A percentile compares a stretch with the other conserved stretches of the same genome.
Conservation (phyloP, 2,113 vertebrate species). For the Sakesphorus luctuosus region DNA sequence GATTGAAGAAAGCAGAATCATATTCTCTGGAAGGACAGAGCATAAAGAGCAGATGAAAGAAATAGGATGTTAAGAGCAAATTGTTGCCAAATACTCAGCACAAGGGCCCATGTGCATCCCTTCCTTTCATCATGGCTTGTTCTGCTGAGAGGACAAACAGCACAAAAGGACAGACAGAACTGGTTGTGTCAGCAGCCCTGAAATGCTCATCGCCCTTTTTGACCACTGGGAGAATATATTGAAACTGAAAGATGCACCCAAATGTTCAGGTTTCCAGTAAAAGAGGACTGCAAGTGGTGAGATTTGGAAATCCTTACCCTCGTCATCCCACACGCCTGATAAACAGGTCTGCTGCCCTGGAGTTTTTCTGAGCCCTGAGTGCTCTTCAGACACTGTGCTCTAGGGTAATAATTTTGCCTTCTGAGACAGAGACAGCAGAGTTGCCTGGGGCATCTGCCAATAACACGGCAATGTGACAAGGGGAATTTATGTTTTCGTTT, state of each 20-base stretch:
- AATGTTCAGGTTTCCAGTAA: slow-evolving; percentile 7
- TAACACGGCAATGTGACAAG: neutral
- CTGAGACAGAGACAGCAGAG: slow-evolving; percentile 12
- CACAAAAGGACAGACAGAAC: slow-evolving; percentile 50
- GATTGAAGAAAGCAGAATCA: neutral
- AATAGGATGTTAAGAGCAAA: neutral
- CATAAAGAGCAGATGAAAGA: neutral
- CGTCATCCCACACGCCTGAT: slow-evolving; percentile 31
- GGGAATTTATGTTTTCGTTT: neutral
- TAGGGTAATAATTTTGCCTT: slow-evolving; percentile 61
- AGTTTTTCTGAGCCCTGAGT: slow-evolving; percentile 55
- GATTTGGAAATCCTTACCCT: slow-evolving; percentile 48
- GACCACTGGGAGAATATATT: slow-evolving; percentile 26
- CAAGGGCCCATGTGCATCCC: neutral
- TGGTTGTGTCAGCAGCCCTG: slow-evolving; percentile 28
- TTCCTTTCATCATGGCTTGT: neutral
- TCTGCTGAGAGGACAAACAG: slow-evolving; percentile 54
- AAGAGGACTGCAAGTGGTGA: slow-evolving; percentile 7
- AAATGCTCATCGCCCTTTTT: slow-evolving; percentile 18
- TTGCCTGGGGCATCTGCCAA: slow-evolving; percentile 27
- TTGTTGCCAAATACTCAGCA: neutral
- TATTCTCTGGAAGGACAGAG: neutral
- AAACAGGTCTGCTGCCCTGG: slow-evolving; percentile 35
- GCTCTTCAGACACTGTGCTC: slow-evolving; percentile 24
- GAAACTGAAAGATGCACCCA: neutral